phyloP scores from a whole-genome alignment of 2,888 invertebrate genomes.

The Automeris io region DNA sequence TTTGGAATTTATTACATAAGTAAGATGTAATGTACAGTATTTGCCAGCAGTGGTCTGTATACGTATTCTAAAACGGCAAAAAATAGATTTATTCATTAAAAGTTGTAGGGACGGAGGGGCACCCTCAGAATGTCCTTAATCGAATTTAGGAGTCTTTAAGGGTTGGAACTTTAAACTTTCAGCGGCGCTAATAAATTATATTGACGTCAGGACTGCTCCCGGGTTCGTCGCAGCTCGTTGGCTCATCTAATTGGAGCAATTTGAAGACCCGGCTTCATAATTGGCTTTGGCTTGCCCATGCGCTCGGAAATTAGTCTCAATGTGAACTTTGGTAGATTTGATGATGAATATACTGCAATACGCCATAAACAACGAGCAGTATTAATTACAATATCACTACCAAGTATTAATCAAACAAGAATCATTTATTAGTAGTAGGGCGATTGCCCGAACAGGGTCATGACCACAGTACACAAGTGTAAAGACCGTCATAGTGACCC shows the following conservation, averaged over 20 bases:
- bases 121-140: slow-evolving; percentile 69
- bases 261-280: slow-evolving; percentile 54
- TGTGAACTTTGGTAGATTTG: slow-evolving; percentile 60
- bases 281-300: slow-evolving; percentile 46
- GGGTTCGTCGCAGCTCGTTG: slow-evolving; percentile 75
- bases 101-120: slow-evolving; percentile 55
- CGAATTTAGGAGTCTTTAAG: slow-evolving; percentile 75
- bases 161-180: slow-evolving; percentile 71
- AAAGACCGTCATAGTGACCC: too few species aligned
- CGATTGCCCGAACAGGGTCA: too few species aligned
- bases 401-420: too few species aligned
- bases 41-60: slow-evolving; percentile 25
- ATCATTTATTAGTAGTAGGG: too few species aligned
- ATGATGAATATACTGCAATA: too few species aligned
- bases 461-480: too few species aligned
- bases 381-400: too few species aligned
- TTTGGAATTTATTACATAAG: too few species aligned
- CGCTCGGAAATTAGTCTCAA: slow-evolving; percentile 63
- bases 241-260: slow-evolving; percentile 76
- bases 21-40: too few species aligned
- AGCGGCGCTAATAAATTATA: slow-evolving; percentile 75
- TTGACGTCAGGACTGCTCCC: slow-evolving; percentile 74
- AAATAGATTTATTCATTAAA: slow-evolving; percentile 49
- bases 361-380: too few species aligned
- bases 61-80: slow-evolving; percentile 34